Conservation (phyloP, 1,140 invertebrate species). For the Muscidifurax raptorellus region DNA sequence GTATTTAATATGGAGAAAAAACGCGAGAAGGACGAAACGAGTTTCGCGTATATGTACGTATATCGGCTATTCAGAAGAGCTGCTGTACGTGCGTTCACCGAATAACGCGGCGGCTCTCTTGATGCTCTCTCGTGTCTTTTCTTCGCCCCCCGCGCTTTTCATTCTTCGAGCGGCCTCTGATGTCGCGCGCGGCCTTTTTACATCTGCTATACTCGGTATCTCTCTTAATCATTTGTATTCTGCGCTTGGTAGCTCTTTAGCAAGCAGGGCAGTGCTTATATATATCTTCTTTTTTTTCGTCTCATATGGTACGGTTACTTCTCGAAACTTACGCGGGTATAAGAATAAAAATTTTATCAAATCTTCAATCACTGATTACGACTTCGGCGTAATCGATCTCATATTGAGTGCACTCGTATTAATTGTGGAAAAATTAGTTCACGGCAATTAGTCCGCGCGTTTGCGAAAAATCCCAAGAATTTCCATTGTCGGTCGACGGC, state of each 20-base stretch:
- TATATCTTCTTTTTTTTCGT: background rate
- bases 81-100: background rate
- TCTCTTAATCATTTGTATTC: conserved; percentile 36
- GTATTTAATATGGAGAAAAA: background rate
- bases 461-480: conserved; percentile 26
- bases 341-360: background rate
- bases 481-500: conserved; percentile 34
- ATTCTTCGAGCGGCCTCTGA: conserved; percentile 5
- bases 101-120: background rate
- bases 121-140: conserved; percentile 1
- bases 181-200: background rate
- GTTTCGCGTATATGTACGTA: conserved; percentile 1
- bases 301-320: background rate
- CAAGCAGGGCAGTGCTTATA: background rate
- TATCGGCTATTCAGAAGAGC: conserved; percentile 27
- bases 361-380: too few relatives aligned
- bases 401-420: too few relatives aligned
- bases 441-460: background rate
- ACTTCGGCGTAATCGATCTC: too few relatives aligned
- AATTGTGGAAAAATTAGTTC: conserved; percentile 27
- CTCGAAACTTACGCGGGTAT: background rate
- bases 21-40: background rate
- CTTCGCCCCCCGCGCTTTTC: background rate
- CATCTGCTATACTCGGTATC: background rate
- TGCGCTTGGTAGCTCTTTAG: background rate